Base-by-base conservation (phyloP, 2,888 invertebrate genomes). In the Chrysina gloriosa region DNA sequence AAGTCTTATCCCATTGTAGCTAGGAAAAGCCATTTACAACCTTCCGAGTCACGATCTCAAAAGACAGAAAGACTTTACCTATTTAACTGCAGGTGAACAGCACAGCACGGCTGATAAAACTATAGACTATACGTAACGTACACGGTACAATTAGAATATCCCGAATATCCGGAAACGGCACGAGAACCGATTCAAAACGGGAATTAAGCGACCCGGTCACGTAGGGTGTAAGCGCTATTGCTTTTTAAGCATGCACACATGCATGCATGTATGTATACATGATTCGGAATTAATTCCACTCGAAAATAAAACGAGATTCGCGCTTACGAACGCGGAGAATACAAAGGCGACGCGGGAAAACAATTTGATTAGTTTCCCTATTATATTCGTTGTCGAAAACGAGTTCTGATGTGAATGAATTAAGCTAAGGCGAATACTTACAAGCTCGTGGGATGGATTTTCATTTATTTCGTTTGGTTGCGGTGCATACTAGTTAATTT, bases 191-290 rank as follows among this genome's bases (percentile, higher is more conserved):
- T 14, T 52, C 4, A 9, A 45, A 45, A 19, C 7, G 31, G 29
- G 31, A 19, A 52, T 31, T 31, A 31, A 52, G 31, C 31, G 14
- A 16, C 31, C 31, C 14, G 31, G 52, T 31, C 52, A 52, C 52
- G 52, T 52, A 52, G 2, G 9, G n/a, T 52, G 31, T 52, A 52
- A 52, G 31, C 52, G 34, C 52, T 52, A 52, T 52, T 52, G 31
- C 52, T 31, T 45, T 45, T 23, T 52, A 52, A 34, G 31, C 31
- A 19, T 31, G 31, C 34, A 52, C 31, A 9, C 21, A 45, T 45
- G 45, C 21, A 27, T 50, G 9, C 29, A 50, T 50, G 50, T 50
- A 50, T 11, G 39, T 39, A 39, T 39, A 39, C 39, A 39, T 58
- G 25, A 58, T 25, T 25, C 58, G 14, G 25, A 34, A 50, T 63